phyloP scores from a whole-genome alignment of 2,888 invertebrate species.

The Cheilosia urbana region DNA sequence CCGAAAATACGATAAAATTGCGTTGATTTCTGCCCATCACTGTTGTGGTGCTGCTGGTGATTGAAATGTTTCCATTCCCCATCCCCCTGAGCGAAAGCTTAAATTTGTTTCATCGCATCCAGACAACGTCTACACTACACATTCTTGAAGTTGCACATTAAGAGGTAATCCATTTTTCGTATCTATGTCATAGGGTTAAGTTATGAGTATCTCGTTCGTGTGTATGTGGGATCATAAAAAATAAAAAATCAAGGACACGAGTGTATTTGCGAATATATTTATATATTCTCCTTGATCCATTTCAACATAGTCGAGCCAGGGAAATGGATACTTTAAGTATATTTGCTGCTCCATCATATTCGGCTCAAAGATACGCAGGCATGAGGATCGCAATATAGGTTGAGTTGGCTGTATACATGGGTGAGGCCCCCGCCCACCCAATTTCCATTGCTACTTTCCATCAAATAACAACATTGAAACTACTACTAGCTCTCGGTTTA shows the following conservation, averaged over 20 bases:
- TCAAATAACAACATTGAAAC: slow-evolving; percentile 49
- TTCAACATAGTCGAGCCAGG: slow-evolving; percentile 17
- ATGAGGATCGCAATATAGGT: slow-evolving; percentile 1
- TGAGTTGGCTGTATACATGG: neutral
- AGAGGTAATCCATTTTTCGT: slow-evolving; percentile 63
- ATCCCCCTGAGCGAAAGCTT: slow-evolving; percentile 20
- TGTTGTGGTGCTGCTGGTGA: slow-evolving; percentile 1
- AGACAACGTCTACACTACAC: neutral
- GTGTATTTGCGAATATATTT: neutral
- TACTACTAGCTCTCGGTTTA: slow-evolving; percentile 40
- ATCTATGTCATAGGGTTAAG: slow-evolving; percentile 47
- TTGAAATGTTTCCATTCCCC: slow-evolving; percentile 36
- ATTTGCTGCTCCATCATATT: slow-evolving; percentile 57
- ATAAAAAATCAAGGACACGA: slow-evolving; percentile 33
- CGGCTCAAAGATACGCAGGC: neutral
- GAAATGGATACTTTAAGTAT: slow-evolving; percentile 65
- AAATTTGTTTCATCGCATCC: slow-evolving; percentile 7
- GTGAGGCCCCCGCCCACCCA: neutral
- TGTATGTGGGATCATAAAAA: slow-evolving; percentile 19
- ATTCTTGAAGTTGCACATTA: slow-evolving; percentile 39
- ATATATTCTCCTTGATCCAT: slow-evolving; percentile 44
- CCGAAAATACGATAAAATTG: too few species aligned
- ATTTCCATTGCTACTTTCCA: slow-evolving; percentile 18
- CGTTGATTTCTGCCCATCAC: too few species aligned
- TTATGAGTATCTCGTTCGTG: neutral